These are phyloP conservation scores for Megalops atlanticus DNA, from an alignment of 2,113 vertebrate genomes.

Conservation along the genomic window DNA sequence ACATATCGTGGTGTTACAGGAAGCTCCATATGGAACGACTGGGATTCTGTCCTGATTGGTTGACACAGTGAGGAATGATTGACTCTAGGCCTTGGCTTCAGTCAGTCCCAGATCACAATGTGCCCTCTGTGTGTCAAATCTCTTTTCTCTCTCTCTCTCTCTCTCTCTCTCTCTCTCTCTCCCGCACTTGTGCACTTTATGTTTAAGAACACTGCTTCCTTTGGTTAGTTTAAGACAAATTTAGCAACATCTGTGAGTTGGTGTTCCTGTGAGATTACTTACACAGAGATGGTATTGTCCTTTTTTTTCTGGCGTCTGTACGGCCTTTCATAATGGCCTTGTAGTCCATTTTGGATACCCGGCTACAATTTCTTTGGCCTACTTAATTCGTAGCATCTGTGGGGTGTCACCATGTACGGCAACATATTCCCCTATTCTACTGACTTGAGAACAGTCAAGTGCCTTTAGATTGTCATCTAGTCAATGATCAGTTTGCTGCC, in stretches of 20 bases:
- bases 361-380: constrained; percentile 34
- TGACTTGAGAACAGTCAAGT: background rate
- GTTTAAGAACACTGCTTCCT: constrained; percentile 54
- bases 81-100: background rate
- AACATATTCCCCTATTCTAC: constrained; percentile 4
- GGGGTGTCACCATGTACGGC: constrained; percentile 31
- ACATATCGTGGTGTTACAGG: too few relatives aligned
- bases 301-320: constrained; percentile 62
- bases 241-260: constrained; percentile 56
- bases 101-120: constrained; percentile 29
- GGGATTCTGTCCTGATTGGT: background rate
- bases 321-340: constrained; percentile 65
- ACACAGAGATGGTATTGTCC: constrained; percentile 66
- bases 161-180: constrained; percentile 20
- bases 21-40: background rate
- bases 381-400: constrained; percentile 58
- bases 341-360: constrained; percentile 48
- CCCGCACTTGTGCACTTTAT: constrained; percentile 24
- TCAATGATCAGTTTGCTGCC: background rate
- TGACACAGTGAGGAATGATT: background rate
- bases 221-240: constrained; percentile 50
- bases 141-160: constrained; percentile 20
- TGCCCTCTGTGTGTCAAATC: constrained; percentile 22
- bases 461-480: background rate
- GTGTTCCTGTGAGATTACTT: constrained; percentile 47